These are phyloP conservation scores for Vombatus ursinus DNA, from an alignment of 2,113 vertebrate species.

Conservation along the genomic window DNA sequence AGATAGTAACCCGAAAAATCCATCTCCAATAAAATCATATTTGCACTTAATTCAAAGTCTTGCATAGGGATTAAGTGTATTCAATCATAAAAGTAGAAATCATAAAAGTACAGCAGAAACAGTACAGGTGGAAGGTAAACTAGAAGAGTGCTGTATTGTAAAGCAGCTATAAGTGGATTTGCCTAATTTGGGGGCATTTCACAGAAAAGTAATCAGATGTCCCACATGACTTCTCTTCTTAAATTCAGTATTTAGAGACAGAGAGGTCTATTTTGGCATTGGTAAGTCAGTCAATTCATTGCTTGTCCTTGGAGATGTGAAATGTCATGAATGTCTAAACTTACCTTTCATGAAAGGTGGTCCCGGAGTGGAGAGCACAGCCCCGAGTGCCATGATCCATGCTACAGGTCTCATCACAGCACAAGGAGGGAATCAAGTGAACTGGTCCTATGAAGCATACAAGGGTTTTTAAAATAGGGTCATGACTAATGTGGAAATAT, in stretches of 20 bases:
- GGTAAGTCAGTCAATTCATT: background rate
- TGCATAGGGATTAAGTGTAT: background rate
- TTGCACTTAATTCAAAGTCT: background rate
- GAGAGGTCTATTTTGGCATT: background rate
- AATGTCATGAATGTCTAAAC: background rate
- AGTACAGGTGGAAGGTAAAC: background rate
- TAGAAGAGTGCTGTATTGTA: background rate
- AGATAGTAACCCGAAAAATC: background rate
- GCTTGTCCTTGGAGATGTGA: background rate
- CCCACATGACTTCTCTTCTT: background rate
- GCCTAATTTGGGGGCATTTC: background rate
- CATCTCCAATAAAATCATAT: background rate
- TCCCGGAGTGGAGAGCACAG: constrained; percentile 87
- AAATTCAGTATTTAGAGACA: background rate
- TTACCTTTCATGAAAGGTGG: constrained; percentile 89
- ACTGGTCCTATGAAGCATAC: constrained; percentile 86
- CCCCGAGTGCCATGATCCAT: constrained; percentile 80
- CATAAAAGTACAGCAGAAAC: background rate
- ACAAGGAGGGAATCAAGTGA: constrained; percentile 91
- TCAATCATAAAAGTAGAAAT: background rate
- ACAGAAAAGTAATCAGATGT: background rate
- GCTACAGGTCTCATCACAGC: constrained; percentile 90
- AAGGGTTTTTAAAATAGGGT: background rate
- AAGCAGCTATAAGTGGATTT: background rate
- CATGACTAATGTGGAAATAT: background rate